Evolutionary conservation across 2,113 vertebrate species (phyloP).

Genomic region (Ibidorhyncha struthersii): DNA sequence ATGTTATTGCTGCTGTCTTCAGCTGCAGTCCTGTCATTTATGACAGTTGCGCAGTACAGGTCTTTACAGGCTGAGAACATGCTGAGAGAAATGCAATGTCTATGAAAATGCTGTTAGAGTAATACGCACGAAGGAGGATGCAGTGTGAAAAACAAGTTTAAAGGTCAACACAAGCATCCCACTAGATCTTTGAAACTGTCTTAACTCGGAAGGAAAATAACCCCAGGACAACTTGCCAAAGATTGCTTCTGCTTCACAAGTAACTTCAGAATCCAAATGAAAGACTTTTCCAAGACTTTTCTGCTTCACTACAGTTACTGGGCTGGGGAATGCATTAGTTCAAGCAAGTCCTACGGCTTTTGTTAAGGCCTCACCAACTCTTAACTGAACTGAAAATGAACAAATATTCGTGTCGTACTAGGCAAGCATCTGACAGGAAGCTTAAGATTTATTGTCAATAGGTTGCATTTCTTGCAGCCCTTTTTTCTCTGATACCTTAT

Average conservation of each 20-base stretch:
- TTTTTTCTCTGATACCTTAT: background rate
- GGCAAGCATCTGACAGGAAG: background rate
- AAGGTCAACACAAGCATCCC: background rate
- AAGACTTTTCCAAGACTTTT: background rate
- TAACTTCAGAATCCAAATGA: background rate
- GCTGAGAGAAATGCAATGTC: background rate
- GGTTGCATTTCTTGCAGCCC: background rate
- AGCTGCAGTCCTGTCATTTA: background rate
- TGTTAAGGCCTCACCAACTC: background rate
- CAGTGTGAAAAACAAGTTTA: background rate
- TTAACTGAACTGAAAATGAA: background rate
- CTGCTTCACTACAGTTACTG: background rate
- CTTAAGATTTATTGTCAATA: background rate
- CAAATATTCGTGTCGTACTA: background rate
- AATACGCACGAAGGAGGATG: background rate
- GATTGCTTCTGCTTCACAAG: background rate
- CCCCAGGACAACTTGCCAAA: background rate
- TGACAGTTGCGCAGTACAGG: background rate
- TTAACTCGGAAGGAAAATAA: background rate
- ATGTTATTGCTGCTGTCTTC: background rate
- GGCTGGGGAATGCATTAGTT: background rate
- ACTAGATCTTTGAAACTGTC: background rate
- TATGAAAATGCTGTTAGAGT: background rate
- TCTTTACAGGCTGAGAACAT: background rate
- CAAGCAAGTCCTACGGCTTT: background rate